Evolutionary conservation across 2,113 vertebrate genomes (phyloP), one percentile per base, ranked within the genome.

Genomic region (Aramus guarauna): DNA sequence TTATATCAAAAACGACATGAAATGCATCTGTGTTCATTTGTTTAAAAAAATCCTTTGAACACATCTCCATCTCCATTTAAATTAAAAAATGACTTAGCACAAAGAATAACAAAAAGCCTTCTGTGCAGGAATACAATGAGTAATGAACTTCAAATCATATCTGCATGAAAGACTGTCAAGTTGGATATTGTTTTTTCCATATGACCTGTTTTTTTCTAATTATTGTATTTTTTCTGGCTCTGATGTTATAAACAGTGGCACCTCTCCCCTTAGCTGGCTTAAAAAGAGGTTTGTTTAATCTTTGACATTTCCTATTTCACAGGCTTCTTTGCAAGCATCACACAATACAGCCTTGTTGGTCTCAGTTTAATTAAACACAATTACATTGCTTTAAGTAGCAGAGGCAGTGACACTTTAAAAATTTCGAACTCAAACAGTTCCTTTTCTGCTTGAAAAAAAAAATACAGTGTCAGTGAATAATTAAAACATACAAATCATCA

Each of bases 311-410:
- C 89, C 77, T 92, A 63, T 94, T 83, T 92, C 90, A 78, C 90
- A 91, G 92, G 43, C 81, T 83, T 63, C 92, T 91, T 75, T 85
- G 71, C 92, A 92, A 66, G 34, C 74, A 41, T 71, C 86, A 81
- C 91, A 98, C 97, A 98, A 98, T 97, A 85, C 73, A 87, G 91
- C 96, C 96, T 98, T 98, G 97, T 98, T 96, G 85, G 87, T 69
- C 96, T 96, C 94, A 9, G 19, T 94, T 87, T 95, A 97, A 93
- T 94, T 95, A 94, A 96, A 87, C 83, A 92, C 10, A 26, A 92
- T 91, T 93, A 89, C 63, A 82, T 77, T 62, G 73, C 92, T 94
- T 88, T 74, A 94, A 96, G 92, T 60, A 93, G 88, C 90, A 85
- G 83, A 96, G 59, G 79, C 90, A 95, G 59, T 60, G 87, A 94